These are phyloP conservation scores for Gallinago solitaria DNA, from an alignment of 2,797 vertebrate genomes.

Conservation along the genomic window DNA sequence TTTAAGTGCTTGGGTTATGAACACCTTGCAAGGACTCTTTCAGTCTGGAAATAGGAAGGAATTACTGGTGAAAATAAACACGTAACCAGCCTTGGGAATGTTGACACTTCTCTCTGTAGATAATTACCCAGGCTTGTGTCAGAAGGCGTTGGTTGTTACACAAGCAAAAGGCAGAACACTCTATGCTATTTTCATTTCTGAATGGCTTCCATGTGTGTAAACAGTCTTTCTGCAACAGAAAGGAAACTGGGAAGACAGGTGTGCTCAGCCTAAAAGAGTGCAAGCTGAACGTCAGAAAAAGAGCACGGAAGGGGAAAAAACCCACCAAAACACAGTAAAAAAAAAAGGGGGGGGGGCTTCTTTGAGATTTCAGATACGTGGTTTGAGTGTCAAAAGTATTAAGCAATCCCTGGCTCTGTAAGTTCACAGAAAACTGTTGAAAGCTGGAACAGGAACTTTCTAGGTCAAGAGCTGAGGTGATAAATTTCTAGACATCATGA, in stretches of 20 bases:
- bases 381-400: neutral
- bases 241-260: neutral
- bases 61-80: neutral
- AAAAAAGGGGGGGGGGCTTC: neutral
- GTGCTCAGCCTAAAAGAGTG: neutral
- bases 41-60: neutral
- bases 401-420: neutral
- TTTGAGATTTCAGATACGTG: neutral
- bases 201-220: neutral
- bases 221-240: neutral
- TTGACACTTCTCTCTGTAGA: neutral
- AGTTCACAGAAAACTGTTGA: neutral
- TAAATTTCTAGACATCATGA: neutral
- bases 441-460: neutral
- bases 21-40: neutral
- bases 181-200: neutral
- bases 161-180: neutral
- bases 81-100: neutral
- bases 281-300: neutral
- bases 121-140: neutral
- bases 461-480: neutral
- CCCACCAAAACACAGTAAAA: neutral
- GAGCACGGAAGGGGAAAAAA: neutral
- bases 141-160: neutral
- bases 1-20: neutral